Evolutionary conservation across 1,140 invertebrate species (phyloP).

Genomic region (Drosophila bocqueti): DNA sequence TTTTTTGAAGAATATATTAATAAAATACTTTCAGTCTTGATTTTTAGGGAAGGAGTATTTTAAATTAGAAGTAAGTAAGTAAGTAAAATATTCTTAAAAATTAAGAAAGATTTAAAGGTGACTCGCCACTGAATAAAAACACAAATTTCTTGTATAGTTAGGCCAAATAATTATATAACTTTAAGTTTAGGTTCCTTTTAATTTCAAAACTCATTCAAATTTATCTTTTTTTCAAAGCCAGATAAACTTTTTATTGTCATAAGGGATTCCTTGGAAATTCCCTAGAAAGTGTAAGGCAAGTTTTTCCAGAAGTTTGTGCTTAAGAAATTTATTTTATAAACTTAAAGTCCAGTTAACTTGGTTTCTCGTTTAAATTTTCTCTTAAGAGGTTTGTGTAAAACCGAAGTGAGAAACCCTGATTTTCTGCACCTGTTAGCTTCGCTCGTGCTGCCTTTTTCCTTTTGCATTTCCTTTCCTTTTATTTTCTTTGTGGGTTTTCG

Average conservation of each 20-base stretch:
- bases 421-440: conserved; percentile 66
- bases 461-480: conserved; percentile 20
- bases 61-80: too few species aligned
- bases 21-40: too few species aligned
- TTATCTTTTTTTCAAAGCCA: background rate
- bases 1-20: background rate
- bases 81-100: too few species aligned
- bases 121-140: too few species aligned
- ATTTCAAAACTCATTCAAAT: background rate
- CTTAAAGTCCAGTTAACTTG: conserved; percentile 6
- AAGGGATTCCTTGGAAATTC: background rate
- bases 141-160: too few species aligned
- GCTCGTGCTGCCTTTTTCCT: conserved; percentile 60
- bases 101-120: too few species aligned
- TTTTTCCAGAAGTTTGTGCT: background rate
- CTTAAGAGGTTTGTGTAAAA: conserved; percentile 15
- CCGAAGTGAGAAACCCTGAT: conserved; percentile 25
- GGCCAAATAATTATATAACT: background rate
- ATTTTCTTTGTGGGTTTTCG: conserved; percentile 36
- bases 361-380: conserved; percentile 19
- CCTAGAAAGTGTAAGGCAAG: background rate
- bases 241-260: background rate
- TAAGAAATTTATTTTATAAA: conserved; percentile 1
- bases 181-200: background rate
- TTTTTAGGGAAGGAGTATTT: too few species aligned